Percentiles rank a stretch among this genome's conserved stretches.
Conservation (phyloP, 2,888 invertebrate species). For the Drosophila anomelani region DNA sequence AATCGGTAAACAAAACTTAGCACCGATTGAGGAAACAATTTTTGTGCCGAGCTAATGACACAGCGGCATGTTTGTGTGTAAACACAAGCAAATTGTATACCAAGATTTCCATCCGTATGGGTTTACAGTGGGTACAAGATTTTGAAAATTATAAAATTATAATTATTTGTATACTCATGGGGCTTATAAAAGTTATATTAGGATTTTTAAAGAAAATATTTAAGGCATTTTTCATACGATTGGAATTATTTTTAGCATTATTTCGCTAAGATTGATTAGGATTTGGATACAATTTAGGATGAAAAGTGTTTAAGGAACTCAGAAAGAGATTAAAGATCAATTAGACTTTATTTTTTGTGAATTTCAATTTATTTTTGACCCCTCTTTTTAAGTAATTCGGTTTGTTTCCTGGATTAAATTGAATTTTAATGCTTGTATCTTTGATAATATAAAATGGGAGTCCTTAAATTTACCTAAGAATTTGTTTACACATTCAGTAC, state of each 20-base stretch:
- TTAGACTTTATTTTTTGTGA: neutral
- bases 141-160: neutral
- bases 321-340: neutral
- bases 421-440: neutral
- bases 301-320: neutral
- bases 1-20: conserved; percentile 76
- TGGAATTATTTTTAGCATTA: neutral
- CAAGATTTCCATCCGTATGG: conserved; percentile 56
- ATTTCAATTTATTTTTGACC: neutral
- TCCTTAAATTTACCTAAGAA: neutral
- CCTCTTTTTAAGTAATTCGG: neutral
- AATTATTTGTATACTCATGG: neutral
- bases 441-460: neutral
- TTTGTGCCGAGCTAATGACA: conserved; percentile 70
- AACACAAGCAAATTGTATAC: conserved; percentile 63
- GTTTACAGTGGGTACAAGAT: conserved; percentile 51
- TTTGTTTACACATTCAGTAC: neutral
- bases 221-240: rapidly evolving
- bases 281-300: neutral
- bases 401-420: neutral
- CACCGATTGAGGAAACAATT: conserved; percentile 67
- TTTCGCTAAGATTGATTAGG: neutral
- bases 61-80: conserved; percentile 67
- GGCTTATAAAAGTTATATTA: neutral
- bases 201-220: neutral